Evolutionary conservation across 2,888 invertebrate genomes (phyloP).

Genomic region (Melieria picta): DNA sequence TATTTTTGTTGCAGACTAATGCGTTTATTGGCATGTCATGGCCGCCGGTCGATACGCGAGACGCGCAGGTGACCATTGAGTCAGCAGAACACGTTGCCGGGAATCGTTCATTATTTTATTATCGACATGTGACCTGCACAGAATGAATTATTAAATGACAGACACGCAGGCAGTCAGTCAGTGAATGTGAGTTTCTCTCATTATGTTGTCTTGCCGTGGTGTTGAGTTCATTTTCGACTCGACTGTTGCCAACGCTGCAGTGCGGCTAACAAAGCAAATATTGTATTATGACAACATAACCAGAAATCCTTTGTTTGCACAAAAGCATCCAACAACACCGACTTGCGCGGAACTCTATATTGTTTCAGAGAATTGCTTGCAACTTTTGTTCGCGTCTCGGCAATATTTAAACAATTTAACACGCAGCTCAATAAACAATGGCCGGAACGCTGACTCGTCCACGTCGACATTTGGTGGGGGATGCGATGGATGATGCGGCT

Average conservation of each 20-base stretch:
- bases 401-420: conserved; percentile 18
- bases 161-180: conserved; percentile 5
- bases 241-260: too few species aligned
- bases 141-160: background rate
- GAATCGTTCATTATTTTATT: conserved; percentile 21
- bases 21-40: conserved; percentile 30
- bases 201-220: too few species aligned
- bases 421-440: conserved; percentile 26
- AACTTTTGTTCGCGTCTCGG: too few species aligned
- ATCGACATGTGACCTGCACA: conserved; percentile 1
- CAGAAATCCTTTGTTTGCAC: too few species aligned
- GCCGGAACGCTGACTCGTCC: background rate
- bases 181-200: background rate
- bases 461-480: background rate
- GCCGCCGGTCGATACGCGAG: conserved; percentile 10
- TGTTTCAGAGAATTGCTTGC: too few species aligned
- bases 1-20: conserved; percentile 19
- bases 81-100: conserved; percentile 11
- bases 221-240: too few species aligned
- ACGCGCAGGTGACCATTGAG: conserved; percentile 30
- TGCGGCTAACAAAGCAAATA: too few species aligned
- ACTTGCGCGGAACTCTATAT: too few species aligned
- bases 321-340: too few species aligned
- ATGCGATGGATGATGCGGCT: background rate
- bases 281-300: too few species aligned